phyloP scores from a whole-genome alignment of 2,113 vertebrate genomes.

The Isichthys henryi region DNA sequence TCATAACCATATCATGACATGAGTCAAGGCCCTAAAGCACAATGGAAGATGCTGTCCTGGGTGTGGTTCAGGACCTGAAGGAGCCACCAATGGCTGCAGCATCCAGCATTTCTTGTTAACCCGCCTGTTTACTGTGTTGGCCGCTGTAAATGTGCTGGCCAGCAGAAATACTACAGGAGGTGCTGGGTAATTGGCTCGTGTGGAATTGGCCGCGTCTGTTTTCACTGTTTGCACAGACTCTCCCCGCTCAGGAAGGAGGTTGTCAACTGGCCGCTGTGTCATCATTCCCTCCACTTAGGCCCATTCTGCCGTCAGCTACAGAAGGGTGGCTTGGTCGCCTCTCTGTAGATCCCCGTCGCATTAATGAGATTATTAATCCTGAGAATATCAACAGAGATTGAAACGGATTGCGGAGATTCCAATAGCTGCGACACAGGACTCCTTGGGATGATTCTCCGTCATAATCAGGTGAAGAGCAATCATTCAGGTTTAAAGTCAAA shows the following conservation, averaged over 20 bases:
- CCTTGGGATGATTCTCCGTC: slow-evolving; percentile 10
- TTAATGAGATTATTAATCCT: slow-evolving; percentile 35
- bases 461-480: slow-evolving; percentile 29
- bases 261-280: slow-evolving; percentile 31
- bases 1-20: background rate
- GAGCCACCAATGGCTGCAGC: background rate
- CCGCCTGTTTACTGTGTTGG: background rate
- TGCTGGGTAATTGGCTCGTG: background rate
- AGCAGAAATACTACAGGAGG: background rate
- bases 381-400: slow-evolving; percentile 23
- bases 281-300: slow-evolving; percentile 31
- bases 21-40: background rate
- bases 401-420: slow-evolving; percentile 14
- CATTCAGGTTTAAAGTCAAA: slow-evolving; percentile 20
- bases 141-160: background rate
- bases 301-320: slow-evolving; percentile 10
- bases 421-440: background rate
- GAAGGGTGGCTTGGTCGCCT: slow-evolving; percentile 17
- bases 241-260: slow-evolving; percentile 10
- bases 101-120: background rate
- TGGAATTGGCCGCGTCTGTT: background rate
- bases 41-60: background rate
- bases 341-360: slow-evolving; percentile 19
- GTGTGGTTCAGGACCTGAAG: background rate
- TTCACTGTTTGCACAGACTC: slow-evolving; percentile 9